Conservation (phyloP, 2,113 vertebrate species). For the Leucopsar rothschildi region DNA sequence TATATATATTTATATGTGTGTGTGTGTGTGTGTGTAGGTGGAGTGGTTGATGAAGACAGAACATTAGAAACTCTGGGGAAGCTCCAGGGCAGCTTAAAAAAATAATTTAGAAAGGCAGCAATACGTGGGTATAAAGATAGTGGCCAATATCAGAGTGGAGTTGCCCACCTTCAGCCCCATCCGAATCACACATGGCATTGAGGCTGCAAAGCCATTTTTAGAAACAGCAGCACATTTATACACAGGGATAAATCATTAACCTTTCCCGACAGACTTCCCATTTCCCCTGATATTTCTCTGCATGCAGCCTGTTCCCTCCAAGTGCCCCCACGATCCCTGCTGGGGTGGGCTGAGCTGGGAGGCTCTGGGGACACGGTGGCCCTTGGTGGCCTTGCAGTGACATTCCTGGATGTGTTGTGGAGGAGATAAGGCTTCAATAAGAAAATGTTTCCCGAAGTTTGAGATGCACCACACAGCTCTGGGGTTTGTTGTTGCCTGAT, state of each 20-base stretch:
- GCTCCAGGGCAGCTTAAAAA: conserved; percentile 13
- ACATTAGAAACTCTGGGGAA: conserved; percentile 26
- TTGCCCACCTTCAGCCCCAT: background rate
- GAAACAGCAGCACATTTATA: background rate
- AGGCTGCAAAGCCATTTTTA: background rate
- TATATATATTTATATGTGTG: background rate
- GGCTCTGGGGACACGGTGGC: background rate
- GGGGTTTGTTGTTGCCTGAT: background rate
- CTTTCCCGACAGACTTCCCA: background rate
- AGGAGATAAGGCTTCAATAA: background rate
- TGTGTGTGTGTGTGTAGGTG: background rate
- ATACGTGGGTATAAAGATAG: background rate
- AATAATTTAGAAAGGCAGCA: background rate
- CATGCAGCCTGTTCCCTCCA: background rate
- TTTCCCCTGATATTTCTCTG: background rate
- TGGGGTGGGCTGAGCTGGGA: background rate
- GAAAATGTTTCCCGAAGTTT: accelerated
- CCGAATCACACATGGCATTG: accelerated
- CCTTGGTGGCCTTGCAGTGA: background rate
- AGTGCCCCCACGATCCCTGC: background rate
- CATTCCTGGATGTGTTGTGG: accelerated
- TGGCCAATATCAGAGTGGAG: background rate
- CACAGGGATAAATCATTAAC: background rate
- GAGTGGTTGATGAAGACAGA: conserved; percentile 9
- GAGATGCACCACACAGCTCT: accelerated